Evolutionary conservation across 2,888 invertebrate species (phyloP), one percentile per base, ranked within the genome.

Genomic region (Orthosia cruda): DNA sequence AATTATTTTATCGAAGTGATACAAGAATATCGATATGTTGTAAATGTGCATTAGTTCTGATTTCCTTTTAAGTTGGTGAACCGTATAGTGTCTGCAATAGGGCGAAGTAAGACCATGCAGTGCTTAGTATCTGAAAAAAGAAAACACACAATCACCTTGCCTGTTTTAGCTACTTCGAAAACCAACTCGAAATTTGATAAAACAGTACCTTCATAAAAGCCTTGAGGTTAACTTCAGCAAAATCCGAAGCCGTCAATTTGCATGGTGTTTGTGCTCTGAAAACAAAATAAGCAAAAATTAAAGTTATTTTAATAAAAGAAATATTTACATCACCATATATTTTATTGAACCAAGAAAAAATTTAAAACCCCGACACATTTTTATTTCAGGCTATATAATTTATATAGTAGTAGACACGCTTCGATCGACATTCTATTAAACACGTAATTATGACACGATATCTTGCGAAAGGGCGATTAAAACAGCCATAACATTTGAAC

Each of bases 191-290:
- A 18, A 71, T 18, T 40, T 40, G 15, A 47, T 18, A 49, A 40
- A 9, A 40, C 32, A 0, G 1, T 45, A 92, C 91, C 90, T 81
- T 89, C 88, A 89, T 92, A 78, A 90, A 92, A 5, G 89, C 87
- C n/a, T 85, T 91, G 5, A 94, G 85, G 75, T 92, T 94, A 26
- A 95, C 94, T 61, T 93, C 93, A 72, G 93, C 89, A 83, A 91
- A 95, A 11, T 90, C 90, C 26, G 85, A 89, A 32, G 94, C 94
- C 3, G 95, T 94, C 67, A 94, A 74, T 68, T 92, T 93, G 77
- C 94, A 93, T 0, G 93, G 91, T 32, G 88, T 91, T 84, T 91
- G 93, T 4, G 92, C 83, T 80, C 94, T 95, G 87, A 59, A 90
- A 88, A 79, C n/a, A 61, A 63, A 71, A n/a, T 52, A 9, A 40